Conservation (phyloP, 2,888 invertebrate species). For the Limnephilus marmoratus region DNA sequence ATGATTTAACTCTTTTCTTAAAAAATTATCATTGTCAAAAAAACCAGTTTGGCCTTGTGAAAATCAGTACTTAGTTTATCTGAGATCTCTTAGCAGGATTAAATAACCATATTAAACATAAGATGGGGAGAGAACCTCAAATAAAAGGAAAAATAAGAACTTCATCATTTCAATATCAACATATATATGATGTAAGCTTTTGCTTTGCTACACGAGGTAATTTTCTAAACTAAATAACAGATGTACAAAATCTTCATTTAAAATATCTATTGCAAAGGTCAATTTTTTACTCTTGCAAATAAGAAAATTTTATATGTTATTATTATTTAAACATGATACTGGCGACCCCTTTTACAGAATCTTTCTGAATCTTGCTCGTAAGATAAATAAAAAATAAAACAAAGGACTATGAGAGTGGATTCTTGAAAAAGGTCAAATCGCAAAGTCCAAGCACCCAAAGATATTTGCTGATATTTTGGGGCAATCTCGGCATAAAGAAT, state of each 20-base stretch:
- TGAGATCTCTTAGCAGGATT: background rate
- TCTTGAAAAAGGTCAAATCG: background rate
- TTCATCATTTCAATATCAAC: no score
- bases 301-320: background rate
- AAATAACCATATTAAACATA: background rate
- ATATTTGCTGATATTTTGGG: slow-evolving; percentile 12
- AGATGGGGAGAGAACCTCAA: no score
- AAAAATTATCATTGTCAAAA: no score
- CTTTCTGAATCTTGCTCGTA: background rate
- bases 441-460: slow-evolving; percentile 5
- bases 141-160: no score
- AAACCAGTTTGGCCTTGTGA: background rate
- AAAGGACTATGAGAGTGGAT: slow-evolving; percentile 9
- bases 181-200: background rate
- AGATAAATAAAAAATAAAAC: slow-evolving; percentile 12
- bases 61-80: background rate
- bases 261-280: background rate
- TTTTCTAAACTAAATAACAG: background rate
- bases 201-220: background rate
- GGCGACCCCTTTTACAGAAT: background rate
- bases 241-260: background rate
- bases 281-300: background rate
- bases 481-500: slow-evolving; percentile 3
- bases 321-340: slow-evolving; percentile 5
- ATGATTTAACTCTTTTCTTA: background rate